Evolutionary conservation across 2,113 vertebrate species (phyloP).

Genomic region (Neomonachus schauinslandi): DNA sequence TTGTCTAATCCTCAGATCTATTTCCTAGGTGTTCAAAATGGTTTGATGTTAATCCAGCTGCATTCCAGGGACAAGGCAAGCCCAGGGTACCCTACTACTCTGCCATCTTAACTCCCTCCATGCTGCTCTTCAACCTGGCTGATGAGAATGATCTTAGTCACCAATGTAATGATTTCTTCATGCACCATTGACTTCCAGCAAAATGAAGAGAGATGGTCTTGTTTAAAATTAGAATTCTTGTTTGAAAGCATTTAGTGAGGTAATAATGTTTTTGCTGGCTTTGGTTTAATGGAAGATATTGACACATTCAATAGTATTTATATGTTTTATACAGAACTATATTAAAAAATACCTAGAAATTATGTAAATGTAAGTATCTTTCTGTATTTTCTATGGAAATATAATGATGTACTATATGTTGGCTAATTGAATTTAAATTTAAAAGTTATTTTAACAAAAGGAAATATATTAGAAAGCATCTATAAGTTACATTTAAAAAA

Average conservation of each 20-base stretch:
- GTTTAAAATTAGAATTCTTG: not conserved
- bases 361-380: constrained; percentile 22
- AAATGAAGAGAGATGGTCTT: constrained; percentile 41
- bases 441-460: not conserved
- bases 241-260: not conserved
- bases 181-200: not conserved
- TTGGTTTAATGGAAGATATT: not conserved
- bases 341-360: constrained; percentile 14
- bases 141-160: not conserved
- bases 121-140: not conserved
- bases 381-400: not conserved
- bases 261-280: not conserved
- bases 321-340: not conserved
- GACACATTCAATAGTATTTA: not conserved
- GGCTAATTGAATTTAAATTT: not conserved
- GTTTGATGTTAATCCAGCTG: not conserved
- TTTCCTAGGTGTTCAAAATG: not conserved
- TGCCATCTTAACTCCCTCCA: not conserved
- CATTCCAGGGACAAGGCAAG: not conserved
- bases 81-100: not conserved
- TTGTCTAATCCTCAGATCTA: not conserved
- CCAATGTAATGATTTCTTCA: not conserved
- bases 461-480: not conserved
- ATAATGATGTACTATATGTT: not conserved
- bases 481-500: constrained; percentile 41